Evolutionary conservation across 2,888 invertebrate genomes (phyloP).

Genomic region (Syrista parreyssii): DNA sequence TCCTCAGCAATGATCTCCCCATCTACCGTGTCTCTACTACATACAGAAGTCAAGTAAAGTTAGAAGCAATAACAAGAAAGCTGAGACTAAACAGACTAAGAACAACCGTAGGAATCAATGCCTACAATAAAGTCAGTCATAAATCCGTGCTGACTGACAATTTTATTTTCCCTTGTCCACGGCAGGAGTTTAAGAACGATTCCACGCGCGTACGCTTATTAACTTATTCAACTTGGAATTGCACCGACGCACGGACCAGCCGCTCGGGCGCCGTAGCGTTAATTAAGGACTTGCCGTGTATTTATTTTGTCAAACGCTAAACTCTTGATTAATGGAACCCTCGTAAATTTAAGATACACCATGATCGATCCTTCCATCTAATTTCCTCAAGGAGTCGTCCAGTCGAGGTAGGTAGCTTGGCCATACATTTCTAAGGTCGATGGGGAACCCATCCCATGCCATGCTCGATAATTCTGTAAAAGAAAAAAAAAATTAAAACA

Average conservation of each 20-base stretch:
- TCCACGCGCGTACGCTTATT: conserved; percentile 20
- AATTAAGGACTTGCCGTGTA: conserved; percentile 35
- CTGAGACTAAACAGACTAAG: neutral
- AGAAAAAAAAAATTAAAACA: neutral
- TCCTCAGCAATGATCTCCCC: neutral
- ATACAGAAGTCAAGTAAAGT: neutral
- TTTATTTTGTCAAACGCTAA: conserved; percentile 40
- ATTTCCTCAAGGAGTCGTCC: neutral
- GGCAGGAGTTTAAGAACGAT: neutral
- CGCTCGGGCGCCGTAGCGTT: conserved; percentile 15
- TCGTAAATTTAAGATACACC: conserved; percentile 29
- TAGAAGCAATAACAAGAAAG: neutral
- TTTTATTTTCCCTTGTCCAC: neutral
- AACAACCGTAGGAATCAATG: neutral
- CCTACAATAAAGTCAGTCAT: neutral
- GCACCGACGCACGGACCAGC: conserved; percentile 1
- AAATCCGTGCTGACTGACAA: conserved; percentile 1
- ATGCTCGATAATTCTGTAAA: neutral
- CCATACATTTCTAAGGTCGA: neutral
- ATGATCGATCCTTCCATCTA: neutral
- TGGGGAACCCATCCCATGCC: no score
- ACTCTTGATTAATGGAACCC: conserved; percentile 33
- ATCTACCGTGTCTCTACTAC: neutral
- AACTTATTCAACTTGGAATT: conserved; percentile 32
- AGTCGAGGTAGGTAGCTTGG: no score